Evolutionary conservation across 2,113 vertebrate genomes (phyloP), one percentile per base, ranked within the genome.

Genomic region (Phyllostomus hastatus): DNA sequence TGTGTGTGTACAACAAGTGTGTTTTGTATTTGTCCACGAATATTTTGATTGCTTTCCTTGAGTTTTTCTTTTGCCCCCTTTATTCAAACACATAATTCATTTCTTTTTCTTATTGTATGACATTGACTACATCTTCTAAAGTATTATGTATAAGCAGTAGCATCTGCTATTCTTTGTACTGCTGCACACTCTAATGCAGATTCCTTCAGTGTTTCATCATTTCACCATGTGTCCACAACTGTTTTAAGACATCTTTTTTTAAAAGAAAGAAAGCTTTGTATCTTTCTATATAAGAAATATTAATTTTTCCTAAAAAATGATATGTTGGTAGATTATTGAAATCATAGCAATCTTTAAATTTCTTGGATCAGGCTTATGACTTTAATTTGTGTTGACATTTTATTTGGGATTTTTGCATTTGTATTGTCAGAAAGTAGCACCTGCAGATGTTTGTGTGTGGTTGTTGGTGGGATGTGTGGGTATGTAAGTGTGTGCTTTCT

Each of bases 341-440:
- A 79, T 46, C 15, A 90, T 80, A 57, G 10, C 43, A 80, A 72
- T 64, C 54, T 57, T 88, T 81, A 81, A 33, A 73, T 88, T 75
- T 92, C 31, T 72, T 61, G 92, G 78, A 33, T 83, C 26, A 20
- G 41, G 35, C 26, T 67, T 93, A 52, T 6, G 24, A 52, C 72
- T 96, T 91, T 84, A 24, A 50, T 82, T 92, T 89, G 9, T 50
- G 17, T 46, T 90, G 35, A 57, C 35, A 50, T 38, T 83, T 84
- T 96, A 76, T 70, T 90, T 84, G n/a, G 11, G 5, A 88, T 14
- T 81, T 97, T 95, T 90, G 2, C 15, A 20, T 84, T 88, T 97
- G 19, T 17, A 75, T 61, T 90, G 24, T 72, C 19, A 24, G 2
- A 66, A 88, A 88, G 50, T 66, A 33, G 38, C 5, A 64, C 85